These are phyloP conservation scores for Alcedo atthis DNA, from an alignment of 2,797 vertebrate species.

Conservation along the genomic window DNA sequence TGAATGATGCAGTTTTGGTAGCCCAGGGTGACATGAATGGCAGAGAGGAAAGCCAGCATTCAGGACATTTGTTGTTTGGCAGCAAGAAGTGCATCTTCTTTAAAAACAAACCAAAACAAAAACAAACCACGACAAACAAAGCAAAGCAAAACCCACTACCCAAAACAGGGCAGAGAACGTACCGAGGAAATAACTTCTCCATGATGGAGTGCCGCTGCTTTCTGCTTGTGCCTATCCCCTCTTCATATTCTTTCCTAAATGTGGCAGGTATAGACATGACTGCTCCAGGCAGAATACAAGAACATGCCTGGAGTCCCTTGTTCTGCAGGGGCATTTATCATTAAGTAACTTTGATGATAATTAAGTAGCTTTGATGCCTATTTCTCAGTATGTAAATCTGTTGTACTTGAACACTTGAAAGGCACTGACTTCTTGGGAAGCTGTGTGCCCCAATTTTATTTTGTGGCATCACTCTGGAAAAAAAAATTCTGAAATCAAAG, in stretches of 20 bases:
- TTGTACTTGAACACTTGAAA: background rate
- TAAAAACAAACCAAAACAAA: background rate
- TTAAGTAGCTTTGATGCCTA: slow-evolving; percentile 10
- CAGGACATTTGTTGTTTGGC: background rate
- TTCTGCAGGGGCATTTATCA: background rate
- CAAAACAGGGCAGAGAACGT: background rate
- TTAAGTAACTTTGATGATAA: slow-evolving; percentile 10
- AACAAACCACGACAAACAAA: background rate
- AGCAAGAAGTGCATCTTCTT: background rate
- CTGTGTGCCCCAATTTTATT: background rate
- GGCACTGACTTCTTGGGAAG: background rate
- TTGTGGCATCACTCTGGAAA: background rate
- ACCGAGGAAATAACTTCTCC: background rate
- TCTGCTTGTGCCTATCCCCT: background rate
- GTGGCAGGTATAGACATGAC: background rate
- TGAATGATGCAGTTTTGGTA: background rate
- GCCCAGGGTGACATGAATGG: fast-evolving
- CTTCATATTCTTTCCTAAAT: background rate
- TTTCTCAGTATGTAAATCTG: background rate
- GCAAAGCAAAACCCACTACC: background rate
- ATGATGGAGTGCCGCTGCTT: background rate
- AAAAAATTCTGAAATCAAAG: background rate
- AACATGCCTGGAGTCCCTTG: background rate
- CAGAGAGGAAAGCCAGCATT: background rate
- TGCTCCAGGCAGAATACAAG: background rate